Conservation (phyloP, 2,113 vertebrate species). For the Aleadryas rufinucha region DNA sequence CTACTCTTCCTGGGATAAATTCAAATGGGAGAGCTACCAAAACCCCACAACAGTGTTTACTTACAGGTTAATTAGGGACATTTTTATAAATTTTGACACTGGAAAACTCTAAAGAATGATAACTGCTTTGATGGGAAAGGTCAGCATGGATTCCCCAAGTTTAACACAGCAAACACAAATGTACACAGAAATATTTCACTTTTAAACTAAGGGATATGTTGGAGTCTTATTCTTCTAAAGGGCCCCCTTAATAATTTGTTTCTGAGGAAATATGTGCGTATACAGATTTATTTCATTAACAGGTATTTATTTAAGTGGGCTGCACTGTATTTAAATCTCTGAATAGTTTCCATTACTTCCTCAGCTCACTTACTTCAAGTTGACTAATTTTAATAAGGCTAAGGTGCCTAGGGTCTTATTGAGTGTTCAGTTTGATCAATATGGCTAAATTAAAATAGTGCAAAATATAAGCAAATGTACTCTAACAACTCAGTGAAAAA, state of each 20-base stretch:
- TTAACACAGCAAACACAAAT: slow-evolving; percentile 1
- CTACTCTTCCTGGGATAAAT: neutral
- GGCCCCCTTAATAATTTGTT: slow-evolving; percentile 64
- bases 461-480: slow-evolving; percentile 81
- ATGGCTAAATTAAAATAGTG: slow-evolving; percentile 82
- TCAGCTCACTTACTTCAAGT: slow-evolving; percentile 76
- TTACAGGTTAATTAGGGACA: slow-evolving; percentile 7
- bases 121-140: neutral
- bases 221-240: slow-evolving; percentile 44
- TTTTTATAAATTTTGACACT: slow-evolving; percentile 9
- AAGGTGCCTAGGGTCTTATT: slow-evolving; percentile 81
- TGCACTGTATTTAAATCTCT: slow-evolving; percentile 75
- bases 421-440: slow-evolving; percentile 82
- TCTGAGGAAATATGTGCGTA: slow-evolving; percentile 70
- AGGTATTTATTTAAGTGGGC: slow-evolving; percentile 80
- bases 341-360: slow-evolving; percentile 78
- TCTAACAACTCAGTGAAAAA: slow-evolving; percentile 81
- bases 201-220: slow-evolving; percentile 29
- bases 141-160: slow-evolving; percentile 1
- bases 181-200: neutral
- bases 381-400: slow-evolving; percentile 84
- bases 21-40: neutral
- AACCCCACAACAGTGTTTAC: neutral
- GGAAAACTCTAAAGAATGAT: neutral
- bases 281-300: slow-evolving; percentile 80